Evolutionary conservation across 2,113 vertebrate species (phyloP), one percentile per base, ranked within the genome.

Genomic region (Pavo muticus): DNA sequence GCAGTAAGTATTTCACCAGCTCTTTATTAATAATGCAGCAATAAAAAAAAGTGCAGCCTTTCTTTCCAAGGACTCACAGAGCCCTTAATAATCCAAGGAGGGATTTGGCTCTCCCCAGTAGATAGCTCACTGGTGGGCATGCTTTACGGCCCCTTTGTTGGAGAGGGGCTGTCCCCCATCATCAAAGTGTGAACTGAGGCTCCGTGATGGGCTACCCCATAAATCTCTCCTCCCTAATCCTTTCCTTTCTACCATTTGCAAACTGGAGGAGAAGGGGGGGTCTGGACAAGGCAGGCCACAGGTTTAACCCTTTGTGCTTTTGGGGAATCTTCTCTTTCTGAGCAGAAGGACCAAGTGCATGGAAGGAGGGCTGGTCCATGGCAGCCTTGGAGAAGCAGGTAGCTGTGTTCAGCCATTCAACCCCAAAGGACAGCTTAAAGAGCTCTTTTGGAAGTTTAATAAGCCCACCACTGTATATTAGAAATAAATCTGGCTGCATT

Each of bases 201-300:
- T 92, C 91, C 0, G 12, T 93, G 91, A 93, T 91, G 85, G 92
- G 92, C 85, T 84, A 32, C 3, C 20, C 88, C 87, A 94, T 95
- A 97, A 97, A 97, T 96, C 94, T 93, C 77, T 72, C 69, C 32
- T 18, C 69, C 72, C 45, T 90, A 93, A 96, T 93, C 88, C 95
- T 92, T 90, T 74, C 86, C 91, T 76, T 88, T 90, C 95, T 92
- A 14, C 76, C 56, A 9, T 82, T 75, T 91, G 59, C 73, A 85
- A 65, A 56, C 74, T 70, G 68, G 42, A 60, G 81, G 64, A 48
- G 87, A 84, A 50, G 71, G 64, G 47, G 32, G 44, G 81, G 68
- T 32, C 54, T 7, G 71, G 80, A 57, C 5, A 5, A 71, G 79
- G 75, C 67, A 75, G 74, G 15, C 19, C 47, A 32, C 6, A 25